These are phyloP conservation scores for Apteryx mantelli DNA, from an alignment of 2,113 vertebrate species.

Conservation along the genomic window DNA sequence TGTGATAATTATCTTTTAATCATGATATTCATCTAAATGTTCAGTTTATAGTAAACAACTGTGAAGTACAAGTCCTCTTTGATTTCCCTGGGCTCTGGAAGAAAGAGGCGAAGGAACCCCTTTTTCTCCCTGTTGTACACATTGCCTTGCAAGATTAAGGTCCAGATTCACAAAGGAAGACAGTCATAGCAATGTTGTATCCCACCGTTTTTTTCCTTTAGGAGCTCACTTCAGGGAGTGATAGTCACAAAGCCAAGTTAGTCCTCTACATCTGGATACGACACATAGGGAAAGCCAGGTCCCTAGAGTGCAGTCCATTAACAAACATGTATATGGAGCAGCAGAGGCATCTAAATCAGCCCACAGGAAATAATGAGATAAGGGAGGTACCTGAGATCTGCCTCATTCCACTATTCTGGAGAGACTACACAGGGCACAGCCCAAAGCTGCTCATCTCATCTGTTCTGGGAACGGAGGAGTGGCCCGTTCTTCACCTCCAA, in stretches of 20 bases:
- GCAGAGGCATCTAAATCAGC: neutral
- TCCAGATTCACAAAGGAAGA: neutral
- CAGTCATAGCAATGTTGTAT: neutral
- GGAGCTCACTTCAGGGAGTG: neutral
- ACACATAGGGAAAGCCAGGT: neutral
- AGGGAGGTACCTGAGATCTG: neutral
- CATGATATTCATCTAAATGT: neutral
- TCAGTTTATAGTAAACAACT: constrained; percentile 5
- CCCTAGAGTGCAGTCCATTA: neutral
- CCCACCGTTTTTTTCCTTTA: neutral
- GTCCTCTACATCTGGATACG: neutral
- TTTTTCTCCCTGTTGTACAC: neutral
- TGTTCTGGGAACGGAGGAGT: neutral
- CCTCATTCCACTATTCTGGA: neutral
- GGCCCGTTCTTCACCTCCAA: neutral
- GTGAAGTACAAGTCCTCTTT: neutral
- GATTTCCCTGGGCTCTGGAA: neutral
- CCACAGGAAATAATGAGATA: neutral
- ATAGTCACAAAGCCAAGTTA: neutral
- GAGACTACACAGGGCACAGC: neutral
- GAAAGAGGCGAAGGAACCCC: neutral
- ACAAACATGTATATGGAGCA: too few relatives aligned
- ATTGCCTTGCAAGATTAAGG: neutral
- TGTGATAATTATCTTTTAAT: constrained; percentile 40
- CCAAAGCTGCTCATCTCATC: neutral